phyloP scores from a whole-genome alignment of 30 jellyfish, hydroid and myxozoan species.

The Cassiopea andromeda region DNA sequence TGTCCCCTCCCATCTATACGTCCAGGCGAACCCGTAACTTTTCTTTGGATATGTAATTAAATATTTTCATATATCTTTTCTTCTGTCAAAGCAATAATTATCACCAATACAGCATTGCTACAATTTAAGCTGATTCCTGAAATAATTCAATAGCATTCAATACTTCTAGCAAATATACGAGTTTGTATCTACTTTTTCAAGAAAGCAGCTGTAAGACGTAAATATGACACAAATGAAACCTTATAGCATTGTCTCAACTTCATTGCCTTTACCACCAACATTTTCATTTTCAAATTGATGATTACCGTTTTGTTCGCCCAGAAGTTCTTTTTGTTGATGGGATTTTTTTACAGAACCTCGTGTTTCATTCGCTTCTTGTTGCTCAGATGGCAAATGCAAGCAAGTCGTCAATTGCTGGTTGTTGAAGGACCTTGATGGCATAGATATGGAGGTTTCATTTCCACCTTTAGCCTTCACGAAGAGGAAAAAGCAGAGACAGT shows the following conservation, averaged over 20 bases:
- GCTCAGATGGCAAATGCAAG: constrained; percentile 17
- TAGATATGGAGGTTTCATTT: neutral
- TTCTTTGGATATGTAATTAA: too few relatives aligned
- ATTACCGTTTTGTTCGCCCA: neutral
- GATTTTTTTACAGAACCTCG: neutral
- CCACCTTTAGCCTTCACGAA: neutral
- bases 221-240: neutral
- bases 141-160: too few relatives aligned
- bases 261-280: neutral
- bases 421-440: neutral
- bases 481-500: constrained; percentile 48
- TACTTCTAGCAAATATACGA: too few relatives aligned
- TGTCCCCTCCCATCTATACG: too few relatives aligned
- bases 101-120: too few relatives aligned
- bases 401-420: constrained; percentile 36
- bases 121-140: too few relatives aligned
- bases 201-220: too few relatives aligned
- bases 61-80: too few relatives aligned
- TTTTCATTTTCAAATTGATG: neutral
- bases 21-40: too few relatives aligned
- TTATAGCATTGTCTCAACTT: neutral
- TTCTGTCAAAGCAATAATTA: too few relatives aligned
- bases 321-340: neutral
- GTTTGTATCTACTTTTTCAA: too few relatives aligned
- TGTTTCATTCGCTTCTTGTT: neutral